These are phyloP conservation scores for Coregonus ussuriensis DNA, from an alignment of 2,797 vertebrate genomes.

Conservation along the genomic window DNA sequence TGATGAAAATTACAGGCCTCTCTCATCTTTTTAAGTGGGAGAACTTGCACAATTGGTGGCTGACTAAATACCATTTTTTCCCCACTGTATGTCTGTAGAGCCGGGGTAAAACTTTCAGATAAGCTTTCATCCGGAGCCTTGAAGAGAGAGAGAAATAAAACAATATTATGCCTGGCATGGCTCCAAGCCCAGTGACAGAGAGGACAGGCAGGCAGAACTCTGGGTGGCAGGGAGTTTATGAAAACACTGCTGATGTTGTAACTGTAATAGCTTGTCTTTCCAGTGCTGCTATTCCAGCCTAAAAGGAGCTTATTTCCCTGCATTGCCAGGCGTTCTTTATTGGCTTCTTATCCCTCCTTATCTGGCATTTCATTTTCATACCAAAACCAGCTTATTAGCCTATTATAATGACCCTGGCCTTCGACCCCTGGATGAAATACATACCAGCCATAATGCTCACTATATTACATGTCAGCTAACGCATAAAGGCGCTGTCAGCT, in stretches of 20 bases:
- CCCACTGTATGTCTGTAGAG: not conserved
- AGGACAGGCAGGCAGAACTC: not conserved
- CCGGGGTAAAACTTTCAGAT: not conserved
- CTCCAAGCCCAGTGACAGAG: conserved; percentile 17
- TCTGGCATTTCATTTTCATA: conserved; percentile 44
- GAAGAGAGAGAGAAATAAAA: conserved; percentile 28
- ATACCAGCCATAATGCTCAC: conserved; percentile 28
- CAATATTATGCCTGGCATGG: conserved; percentile 35
- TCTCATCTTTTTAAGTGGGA: no score
- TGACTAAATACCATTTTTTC: no score
- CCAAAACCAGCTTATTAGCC: conserved; percentile 57
- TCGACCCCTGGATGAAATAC: conserved; percentile 42
- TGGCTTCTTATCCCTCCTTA: conserved; percentile 41
- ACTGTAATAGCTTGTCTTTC: no score
- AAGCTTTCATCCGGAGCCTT: conserved; percentile 12
- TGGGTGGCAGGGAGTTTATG: conserved; percentile 22
- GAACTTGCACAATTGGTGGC: no score
- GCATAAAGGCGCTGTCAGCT: not conserved
- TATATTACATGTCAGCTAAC: not conserved
- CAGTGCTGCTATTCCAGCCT: no score
- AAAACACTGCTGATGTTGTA: no score
- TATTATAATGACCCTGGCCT: conserved; percentile 48
- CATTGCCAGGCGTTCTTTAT: not conserved
- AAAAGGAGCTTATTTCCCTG: no score
- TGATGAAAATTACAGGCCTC: no score